Conservation (phyloP, 2,113 vertebrate genomes). For the Acanthochromis polyacanthus region DNA sequence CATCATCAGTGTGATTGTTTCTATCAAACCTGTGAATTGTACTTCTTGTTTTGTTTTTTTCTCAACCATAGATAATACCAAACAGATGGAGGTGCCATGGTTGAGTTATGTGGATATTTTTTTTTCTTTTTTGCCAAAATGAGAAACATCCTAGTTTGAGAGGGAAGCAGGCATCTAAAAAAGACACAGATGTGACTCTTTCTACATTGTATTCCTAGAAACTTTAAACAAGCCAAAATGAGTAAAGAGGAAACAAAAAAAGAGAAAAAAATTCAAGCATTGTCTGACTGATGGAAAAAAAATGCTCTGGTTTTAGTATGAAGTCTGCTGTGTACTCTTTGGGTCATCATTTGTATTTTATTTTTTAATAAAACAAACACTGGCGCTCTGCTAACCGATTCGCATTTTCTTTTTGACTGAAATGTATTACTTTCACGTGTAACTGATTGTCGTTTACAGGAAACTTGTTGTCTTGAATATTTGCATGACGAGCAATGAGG, state of each 20-base stretch:
- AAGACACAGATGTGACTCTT: conserved; percentile 31
- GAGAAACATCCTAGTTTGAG: conserved; percentile 41
- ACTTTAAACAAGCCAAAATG: conserved; percentile 69
- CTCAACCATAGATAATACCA: conserved; percentile 27
- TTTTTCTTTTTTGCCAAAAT: conserved; percentile 48
- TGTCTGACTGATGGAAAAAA: conserved; percentile 61
- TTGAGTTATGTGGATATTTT: conserved; percentile 37
- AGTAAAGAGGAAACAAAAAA: conserved; percentile 32
- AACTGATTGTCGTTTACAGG: background rate
- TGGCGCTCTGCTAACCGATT: conserved; percentile 51
- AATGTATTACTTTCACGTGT: too few relatives aligned
- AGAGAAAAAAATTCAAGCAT: conserved; percentile 47
- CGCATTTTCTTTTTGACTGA: conserved; percentile 12
- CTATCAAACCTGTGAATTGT: conserved; percentile 27
- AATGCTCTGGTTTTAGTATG: conserved; percentile 63
- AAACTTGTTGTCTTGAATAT: too few relatives aligned
- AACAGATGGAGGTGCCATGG: conserved; percentile 33
- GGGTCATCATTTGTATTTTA: conserved; percentile 87
- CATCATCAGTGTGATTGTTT: conserved; percentile 7
- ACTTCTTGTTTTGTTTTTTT: background rate
- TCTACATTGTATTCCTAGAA: conserved; percentile 50
- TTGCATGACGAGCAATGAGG: too few relatives aligned
- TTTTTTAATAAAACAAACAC: conserved; percentile 87
- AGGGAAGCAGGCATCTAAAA: conserved; percentile 31
- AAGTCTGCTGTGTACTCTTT: conserved; percentile 80